Base-by-base conservation (phyloP, 2,888 invertebrate genomes). In the Myathropa florea region DNA sequence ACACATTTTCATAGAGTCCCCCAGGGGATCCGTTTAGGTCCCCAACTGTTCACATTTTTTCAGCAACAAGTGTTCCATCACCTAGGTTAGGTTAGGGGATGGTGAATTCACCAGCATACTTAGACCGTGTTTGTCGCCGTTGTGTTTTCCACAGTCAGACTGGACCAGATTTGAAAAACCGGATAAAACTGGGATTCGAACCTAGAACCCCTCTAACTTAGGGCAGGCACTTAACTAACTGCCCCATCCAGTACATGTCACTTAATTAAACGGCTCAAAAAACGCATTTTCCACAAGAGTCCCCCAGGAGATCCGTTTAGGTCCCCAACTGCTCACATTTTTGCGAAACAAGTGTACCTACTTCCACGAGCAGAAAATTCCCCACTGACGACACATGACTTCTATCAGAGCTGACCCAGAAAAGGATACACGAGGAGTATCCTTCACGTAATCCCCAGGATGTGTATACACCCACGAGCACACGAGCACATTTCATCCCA, bases 391-490 rank as follows among this genome's bases (percentile, higher is more conserved):
- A 46, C n/a, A 46, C 46, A 46, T 46, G 18, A 46, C 46, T 46
- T 46, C 18, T 4, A 46, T 39, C 39, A 39, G 39, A 18, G 18
- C 46, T 46, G 46, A 46, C 46, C 46, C 46, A 46, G 18, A 46
- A 46, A 46, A 46, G 18, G 46, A 46, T 46, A 18, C 18, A 46
- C 46, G 18, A 36, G 28, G 18, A 36, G 28, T 75, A 75, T 75
- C 75, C 57, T 75, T 65, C 21, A 24, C 59, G 23, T 24, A 60
- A 67, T 67, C 60, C 53, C n/a, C 28, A 26, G 14, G 30, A 65
- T 33, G 30, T 26, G 28, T 21, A 33, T 30, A 18, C 46, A 46
- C 18, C 18, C 46, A 46, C n/a, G 6, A 18, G 0, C 18, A 39
- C 57, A 39, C 26, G 26, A 46, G n/a, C 14, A 65, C 24, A 65